Percentiles rank a stretch among this genome's conserved stretches.
Conservation (phyloP, 2,797 vertebrate species). For the Cyprinodon diabolis region DNA sequence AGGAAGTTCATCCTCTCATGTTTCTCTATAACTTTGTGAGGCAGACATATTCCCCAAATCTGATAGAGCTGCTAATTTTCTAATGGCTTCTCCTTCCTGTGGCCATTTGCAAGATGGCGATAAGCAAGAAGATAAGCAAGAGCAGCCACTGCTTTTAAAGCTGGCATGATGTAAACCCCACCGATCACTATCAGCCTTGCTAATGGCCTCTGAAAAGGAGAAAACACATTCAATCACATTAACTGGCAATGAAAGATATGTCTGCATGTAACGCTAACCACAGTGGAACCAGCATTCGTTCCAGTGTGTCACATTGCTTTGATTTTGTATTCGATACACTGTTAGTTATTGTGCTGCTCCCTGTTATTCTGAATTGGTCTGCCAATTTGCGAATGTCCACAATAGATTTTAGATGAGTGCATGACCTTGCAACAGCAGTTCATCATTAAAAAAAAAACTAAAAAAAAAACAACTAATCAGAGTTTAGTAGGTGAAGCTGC, state of each 20-base stretch:
- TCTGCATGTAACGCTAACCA: constrained; percentile 26
- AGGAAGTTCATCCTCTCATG: not conserved
- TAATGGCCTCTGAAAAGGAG: constrained; percentile 62
- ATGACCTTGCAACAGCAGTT: constrained; percentile 28
- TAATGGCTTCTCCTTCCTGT: constrained; percentile 69
- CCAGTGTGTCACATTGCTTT: constrained; percentile 41
- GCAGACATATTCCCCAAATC: constrained; percentile 25
- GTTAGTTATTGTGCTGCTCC: constrained; percentile 34
- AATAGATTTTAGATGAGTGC: constrained; percentile 26
- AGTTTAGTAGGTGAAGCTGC: constrained; percentile 18
- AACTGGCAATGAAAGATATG: constrained; percentile 44
- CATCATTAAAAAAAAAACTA: constrained; percentile 38
- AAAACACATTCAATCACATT: constrained; percentile 61
- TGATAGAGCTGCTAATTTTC: constrained; percentile 67
- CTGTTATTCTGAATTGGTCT: constrained; percentile 38
- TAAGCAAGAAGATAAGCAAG: constrained; percentile 64
- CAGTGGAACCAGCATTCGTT: constrained; percentile 33
- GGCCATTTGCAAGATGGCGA: too few relatives aligned
- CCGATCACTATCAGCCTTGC: constrained; percentile 54
- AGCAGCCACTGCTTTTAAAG: constrained; percentile 41
- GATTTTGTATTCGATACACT: constrained; percentile 51
- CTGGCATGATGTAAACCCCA: constrained; percentile 43
- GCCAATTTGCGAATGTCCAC: constrained; percentile 22
- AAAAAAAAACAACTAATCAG: constrained; percentile 19
- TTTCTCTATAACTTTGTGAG: constrained; percentile 38